Evolutionary conservation across 2,888 invertebrate genomes (phyloP), one percentile per base, ranked within the genome.

Genomic region (Lathronympha strigana): DNA sequence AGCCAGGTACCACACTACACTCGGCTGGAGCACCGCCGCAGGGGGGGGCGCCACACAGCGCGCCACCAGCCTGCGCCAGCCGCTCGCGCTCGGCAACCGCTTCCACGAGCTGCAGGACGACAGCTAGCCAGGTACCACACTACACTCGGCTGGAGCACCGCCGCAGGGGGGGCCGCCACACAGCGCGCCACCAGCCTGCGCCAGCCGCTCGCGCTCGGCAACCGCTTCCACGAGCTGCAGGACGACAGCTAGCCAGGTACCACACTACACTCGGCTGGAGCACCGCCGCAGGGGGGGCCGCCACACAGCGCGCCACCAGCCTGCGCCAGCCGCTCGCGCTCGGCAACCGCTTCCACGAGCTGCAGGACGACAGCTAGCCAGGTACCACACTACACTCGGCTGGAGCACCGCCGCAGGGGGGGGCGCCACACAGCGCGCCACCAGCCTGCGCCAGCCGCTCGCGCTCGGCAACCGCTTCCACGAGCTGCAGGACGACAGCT

Each of bases 401-500:
- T 83, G 83, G 84, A 82, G 82, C 77, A 83, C 82, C 28, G 82
- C 78, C 33, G 79, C 76, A 36, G 72, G 73, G 68, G 71, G 66
- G 53, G 73, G 73, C n/a, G n/a, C n/a, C n/a, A n/a, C n/a, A 68
- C 67, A 72, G 68, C 23, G 66, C 53, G 19, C 54, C 55, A 5
- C 33, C 33, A 33, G 11, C 33, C 33, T 33, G 9, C 33, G 33
- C 6, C 33, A 33, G 11, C 33, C 33, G 9, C 33, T 33, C 33
- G 33, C 33, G 9, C 33, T 33, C 33, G 33, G 33, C 6, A 33
- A 33, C 83, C 82, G 89, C 57, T 90, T 86, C 84, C 86, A 81
- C 68, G 75, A 82, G 77, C 84, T 88, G 77, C 85, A 82, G 77
- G 84, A 87, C 73, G 85, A 88, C 73, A 88, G 87, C 87, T 88